Percentiles rank a stretch among this genome's conserved stretches.
phyloP scores from a whole-genome alignment of 1,140 invertebrate species.

The Sinella curviseta region DNA sequence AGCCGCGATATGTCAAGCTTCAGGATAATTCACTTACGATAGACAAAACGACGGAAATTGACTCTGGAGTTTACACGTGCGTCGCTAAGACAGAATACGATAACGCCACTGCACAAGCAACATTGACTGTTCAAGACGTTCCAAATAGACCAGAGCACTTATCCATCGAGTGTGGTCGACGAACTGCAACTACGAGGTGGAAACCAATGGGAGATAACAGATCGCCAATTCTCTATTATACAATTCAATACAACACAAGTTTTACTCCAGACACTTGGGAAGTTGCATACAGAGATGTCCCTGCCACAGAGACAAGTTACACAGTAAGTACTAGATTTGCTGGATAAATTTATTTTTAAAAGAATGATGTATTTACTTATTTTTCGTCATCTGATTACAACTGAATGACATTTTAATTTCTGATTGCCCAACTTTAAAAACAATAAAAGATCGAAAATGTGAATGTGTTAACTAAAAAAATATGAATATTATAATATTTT shows the following conservation, averaged over 20 bases:
- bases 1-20: conserved; percentile 77
- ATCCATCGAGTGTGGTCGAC: conserved; percentile 66
- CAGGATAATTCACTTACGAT: conserved; percentile 92
- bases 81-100: conserved; percentile 89
- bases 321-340: conserved; percentile 55
- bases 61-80: conserved; percentile 93
- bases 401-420: conserved; percentile 15
- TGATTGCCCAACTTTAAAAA: not conserved
- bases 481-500: no score
- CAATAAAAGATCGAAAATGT: not conserved
- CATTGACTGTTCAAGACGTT: conserved; percentile 90
- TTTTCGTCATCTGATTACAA: conserved; percentile 16
- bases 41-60: conserved; percentile 87
- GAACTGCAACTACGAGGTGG: conserved; percentile 78
- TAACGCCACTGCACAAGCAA: conserved; percentile 76
- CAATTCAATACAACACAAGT: conserved; percentile 90
- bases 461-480: not conserved
- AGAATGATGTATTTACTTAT: not conserved
- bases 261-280: conserved; percentile 93
- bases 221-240: conserved; percentile 87
- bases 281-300: conserved; percentile 69
- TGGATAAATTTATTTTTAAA: not conserved
- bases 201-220: conserved; percentile 87
- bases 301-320: conserved; percentile 76
- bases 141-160: conserved; percentile 81